Percentiles rank a stretch among this genome's conserved stretches.
phyloP scores from a whole-genome alignment of 2,888 invertebrate species.

The Clusia tigrina region DNA sequence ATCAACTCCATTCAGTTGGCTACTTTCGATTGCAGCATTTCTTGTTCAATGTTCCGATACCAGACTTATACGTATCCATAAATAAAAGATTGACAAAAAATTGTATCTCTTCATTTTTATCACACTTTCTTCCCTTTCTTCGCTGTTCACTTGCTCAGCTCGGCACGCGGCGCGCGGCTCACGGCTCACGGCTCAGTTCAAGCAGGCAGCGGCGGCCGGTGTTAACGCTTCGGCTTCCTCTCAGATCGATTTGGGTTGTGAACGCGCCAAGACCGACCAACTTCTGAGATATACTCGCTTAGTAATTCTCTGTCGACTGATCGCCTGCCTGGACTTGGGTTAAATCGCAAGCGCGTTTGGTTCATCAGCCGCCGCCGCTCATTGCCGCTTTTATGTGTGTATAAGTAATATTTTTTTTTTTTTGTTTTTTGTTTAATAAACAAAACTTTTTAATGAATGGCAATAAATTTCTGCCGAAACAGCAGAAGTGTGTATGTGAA shows the following conservation, averaged over 20 bases:
- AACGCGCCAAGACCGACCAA: constrained; percentile 24
- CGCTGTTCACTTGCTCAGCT: too few species aligned
- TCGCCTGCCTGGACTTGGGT: too few species aligned
- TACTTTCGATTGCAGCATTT: too few species aligned
- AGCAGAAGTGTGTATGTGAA: neutral
- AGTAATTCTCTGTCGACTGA: too few species aligned
- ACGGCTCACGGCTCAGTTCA: too few species aligned
- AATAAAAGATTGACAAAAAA: neutral
- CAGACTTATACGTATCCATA: too few species aligned
- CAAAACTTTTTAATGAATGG: constrained; percentile 1
- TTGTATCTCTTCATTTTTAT: neutral
- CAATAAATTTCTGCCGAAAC: neutral
- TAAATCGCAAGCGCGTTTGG: too few species aligned
- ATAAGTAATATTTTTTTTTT: neutral
- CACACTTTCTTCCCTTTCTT: constrained; percentile 1
- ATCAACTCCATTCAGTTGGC: too few species aligned
- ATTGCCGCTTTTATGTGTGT: neutral
- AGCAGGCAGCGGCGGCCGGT: too few species aligned
- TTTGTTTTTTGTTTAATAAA: neutral
- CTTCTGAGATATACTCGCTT: neutral
- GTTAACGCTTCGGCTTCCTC: neutral
- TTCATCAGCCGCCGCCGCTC: neutral
- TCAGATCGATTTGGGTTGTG: constrained; percentile 25
- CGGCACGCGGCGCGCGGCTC: too few species aligned
- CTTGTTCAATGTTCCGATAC: too few species aligned